Evolutionary conservation across 2,888 invertebrate genomes (phyloP).

Genomic region (Xanthia icteritia): DNA sequence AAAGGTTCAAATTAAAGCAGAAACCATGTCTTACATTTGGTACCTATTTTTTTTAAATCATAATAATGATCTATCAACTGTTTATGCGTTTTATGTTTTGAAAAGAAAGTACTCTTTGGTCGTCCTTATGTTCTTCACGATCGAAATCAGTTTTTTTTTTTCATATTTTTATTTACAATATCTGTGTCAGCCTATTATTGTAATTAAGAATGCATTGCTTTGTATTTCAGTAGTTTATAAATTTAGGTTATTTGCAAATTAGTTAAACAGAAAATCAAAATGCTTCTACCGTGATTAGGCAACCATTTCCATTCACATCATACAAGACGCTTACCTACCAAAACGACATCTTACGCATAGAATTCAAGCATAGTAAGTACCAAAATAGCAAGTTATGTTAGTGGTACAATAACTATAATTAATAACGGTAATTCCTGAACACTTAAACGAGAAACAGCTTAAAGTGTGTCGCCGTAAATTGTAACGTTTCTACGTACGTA

Average conservation of each 20-base stretch:
- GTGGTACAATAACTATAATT: conserved; percentile 47
- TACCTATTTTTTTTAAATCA: too few relatives aligned
- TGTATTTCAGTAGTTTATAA: too few relatives aligned
- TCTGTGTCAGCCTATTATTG: too few relatives aligned
- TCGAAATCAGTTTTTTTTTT: not conserved
- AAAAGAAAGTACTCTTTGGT: not conserved
- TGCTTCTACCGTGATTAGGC: not conserved
- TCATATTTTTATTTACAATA: too few relatives aligned
- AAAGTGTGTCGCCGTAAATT: conserved; percentile 50
- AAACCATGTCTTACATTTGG: not conserved
- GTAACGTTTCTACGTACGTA: conserved; percentile 33
- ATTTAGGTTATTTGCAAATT: too few relatives aligned
- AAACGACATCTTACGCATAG: not conserved
- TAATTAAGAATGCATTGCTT: not conserved
- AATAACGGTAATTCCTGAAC: conserved; percentile 48
- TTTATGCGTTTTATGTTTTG: not conserved
- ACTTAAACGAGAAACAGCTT: conserved; percentile 62
- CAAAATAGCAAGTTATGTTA: conserved; percentile 14
- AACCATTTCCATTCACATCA: conserved; percentile 3
- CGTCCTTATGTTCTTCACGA: not conserved
- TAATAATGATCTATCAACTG: not conserved
- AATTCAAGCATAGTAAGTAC: conserved; percentile 7
- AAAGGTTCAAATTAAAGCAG: not conserved
- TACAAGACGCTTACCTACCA: not conserved
- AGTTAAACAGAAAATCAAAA: too few relatives aligned